phyloP scores from a whole-genome alignment of 2,797 vertebrate genomes.

The Molothrus aeneus region DNA sequence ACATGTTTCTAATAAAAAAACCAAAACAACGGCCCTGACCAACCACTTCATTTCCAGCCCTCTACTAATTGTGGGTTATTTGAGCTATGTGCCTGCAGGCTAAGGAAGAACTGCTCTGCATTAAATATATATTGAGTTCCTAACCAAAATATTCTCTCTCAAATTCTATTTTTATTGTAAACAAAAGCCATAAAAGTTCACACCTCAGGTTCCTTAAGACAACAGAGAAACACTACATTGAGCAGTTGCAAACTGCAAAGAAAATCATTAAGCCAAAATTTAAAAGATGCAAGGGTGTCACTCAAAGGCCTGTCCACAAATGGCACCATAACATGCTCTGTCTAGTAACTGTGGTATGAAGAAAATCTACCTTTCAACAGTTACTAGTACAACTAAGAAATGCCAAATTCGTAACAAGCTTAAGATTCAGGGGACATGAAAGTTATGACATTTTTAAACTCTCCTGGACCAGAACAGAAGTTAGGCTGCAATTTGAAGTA shows the following conservation, averaged over 20 bases:
- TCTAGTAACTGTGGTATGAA: background rate
- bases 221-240: background rate
- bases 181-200: background rate
- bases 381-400: background rate
- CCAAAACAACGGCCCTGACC: background rate
- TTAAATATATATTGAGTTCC: slow-evolving; percentile 5
- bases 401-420: background rate
- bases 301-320: background rate
- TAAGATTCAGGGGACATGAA: background rate
- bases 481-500: background rate
- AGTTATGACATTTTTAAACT: background rate
- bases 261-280: background rate
- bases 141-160: background rate
- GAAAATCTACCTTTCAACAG: background rate
- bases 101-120: background rate
- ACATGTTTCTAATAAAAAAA: background rate
- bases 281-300: background rate
- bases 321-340: background rate
- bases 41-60: background rate
- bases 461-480: background rate
- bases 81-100: background rate
- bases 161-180: slow-evolving; percentile 1
- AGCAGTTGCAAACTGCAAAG: background rate
- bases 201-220: background rate
- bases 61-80: background rate